These are phyloP conservation scores for Brotogeris chrysoptera DNA, from an alignment of 2,797 vertebrate species.

Conservation along the genomic window DNA sequence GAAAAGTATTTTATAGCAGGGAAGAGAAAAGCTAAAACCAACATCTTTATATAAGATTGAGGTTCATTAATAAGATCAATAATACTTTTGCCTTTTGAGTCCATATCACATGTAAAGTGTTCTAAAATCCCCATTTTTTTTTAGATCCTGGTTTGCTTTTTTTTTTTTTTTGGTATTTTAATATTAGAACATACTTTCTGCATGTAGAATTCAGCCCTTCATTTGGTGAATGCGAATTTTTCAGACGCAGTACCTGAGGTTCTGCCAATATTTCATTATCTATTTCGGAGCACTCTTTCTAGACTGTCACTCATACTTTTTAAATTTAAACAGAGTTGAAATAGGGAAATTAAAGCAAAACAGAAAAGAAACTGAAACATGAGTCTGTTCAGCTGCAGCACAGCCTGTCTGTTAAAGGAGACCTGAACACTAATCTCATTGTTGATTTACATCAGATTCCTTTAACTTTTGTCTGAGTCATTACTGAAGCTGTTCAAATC, in stretches of 20 bases:
- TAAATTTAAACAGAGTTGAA: not conserved
- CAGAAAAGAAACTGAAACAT: slow-evolving; percentile 51
- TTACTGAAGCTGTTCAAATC: slow-evolving; percentile 47
- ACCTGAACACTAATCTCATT: slow-evolving; percentile 54
- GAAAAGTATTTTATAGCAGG: not conserved
- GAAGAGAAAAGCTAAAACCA: not conserved
- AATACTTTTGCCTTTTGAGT: not conserved
- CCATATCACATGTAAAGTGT: not conserved
- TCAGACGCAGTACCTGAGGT: not conserved
- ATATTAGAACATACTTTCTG: not conserved
- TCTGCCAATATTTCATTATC: slow-evolving; percentile 31
- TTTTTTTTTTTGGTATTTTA: not conserved
- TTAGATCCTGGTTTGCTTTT: not conserved
- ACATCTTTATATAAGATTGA: not conserved
- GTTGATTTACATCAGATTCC: slow-evolving; percentile 60
- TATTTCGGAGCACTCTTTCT: not conserved
- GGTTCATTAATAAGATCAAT: not conserved
- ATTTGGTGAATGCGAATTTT: not conserved
- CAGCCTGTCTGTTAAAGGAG: slow-evolving; percentile 8
- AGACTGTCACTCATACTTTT: not conserved
- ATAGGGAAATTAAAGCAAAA: slow-evolving; percentile 21
- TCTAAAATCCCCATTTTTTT: not conserved
- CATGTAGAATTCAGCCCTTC: not conserved
- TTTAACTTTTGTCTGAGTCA: slow-evolving; percentile 33
- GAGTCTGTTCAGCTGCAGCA: slow-evolving; percentile 42